These are phyloP conservation scores for Drosophila repleta DNA, from an alignment of 1,140 invertebrate species.

Conservation along the genomic window DNA sequence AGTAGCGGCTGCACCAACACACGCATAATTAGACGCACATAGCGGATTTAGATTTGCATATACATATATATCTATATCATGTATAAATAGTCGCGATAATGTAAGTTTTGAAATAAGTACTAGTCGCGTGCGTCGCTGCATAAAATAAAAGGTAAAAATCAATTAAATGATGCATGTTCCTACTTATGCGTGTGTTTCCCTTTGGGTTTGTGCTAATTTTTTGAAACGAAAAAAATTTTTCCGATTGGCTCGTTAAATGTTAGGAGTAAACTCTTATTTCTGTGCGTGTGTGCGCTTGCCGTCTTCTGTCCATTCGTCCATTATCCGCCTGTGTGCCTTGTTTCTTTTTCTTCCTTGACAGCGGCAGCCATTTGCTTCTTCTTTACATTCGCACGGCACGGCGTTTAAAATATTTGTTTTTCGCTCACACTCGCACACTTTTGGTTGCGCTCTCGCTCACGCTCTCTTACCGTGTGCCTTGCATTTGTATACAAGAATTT, in stretches of 20 bases:
- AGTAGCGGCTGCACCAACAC: constrained; percentile 25
- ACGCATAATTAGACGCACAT: constrained; percentile 24
- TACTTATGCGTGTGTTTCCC: constrained; percentile 12
- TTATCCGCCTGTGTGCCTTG: constrained; percentile 68
- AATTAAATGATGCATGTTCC: constrained; percentile 26
- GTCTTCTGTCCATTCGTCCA: constrained; percentile 40
- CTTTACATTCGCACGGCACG: constrained; percentile 55
- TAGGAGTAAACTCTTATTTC: constrained; percentile 3
- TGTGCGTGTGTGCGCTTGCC: constrained; percentile 18
- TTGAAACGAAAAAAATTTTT: constrained; percentile 36
- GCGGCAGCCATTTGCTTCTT: constrained; percentile 76
- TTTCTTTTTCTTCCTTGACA: constrained; percentile 77
- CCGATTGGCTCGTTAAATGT: constrained; percentile 39
- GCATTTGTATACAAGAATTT: constrained; percentile 75
- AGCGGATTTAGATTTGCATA: constrained; percentile 12
- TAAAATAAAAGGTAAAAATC: constrained; percentile 58
- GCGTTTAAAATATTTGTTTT: constrained; percentile 40
- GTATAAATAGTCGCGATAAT: constrained; percentile 64
- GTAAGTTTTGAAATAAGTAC: constrained; percentile 24
- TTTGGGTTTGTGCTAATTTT: constrained; percentile 9
- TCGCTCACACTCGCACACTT: constrained; percentile 27
- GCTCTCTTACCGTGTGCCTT: constrained; percentile 36
- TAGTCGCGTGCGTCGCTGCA: constrained; percentile 5
- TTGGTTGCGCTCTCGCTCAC: constrained; percentile 27
- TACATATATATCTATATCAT: constrained; percentile 46